These are phyloP conservation scores for Tinea trinotella DNA, from an alignment of 2,888 invertebrate species.

Conservation along the genomic window DNA sequence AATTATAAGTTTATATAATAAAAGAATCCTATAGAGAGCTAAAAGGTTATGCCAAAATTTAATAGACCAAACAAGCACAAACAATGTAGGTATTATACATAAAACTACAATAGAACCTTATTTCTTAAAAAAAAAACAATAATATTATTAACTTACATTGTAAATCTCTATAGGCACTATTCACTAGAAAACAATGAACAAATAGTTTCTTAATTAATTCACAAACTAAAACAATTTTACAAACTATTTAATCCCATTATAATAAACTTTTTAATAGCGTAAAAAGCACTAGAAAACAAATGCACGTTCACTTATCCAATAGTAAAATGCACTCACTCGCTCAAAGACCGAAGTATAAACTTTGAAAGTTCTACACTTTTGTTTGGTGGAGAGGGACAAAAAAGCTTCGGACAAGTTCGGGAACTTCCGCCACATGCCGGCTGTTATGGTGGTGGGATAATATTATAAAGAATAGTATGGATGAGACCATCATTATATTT, in stretches of 20 bases:
- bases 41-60: too few relatives aligned
- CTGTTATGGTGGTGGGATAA: neutral
- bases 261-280: neutral
- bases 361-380: slow-evolving; percentile 31
- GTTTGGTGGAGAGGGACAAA: slow-evolving; percentile 50
- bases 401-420: slow-evolving; percentile 54
- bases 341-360: neutral
- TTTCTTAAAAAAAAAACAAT: neutral
- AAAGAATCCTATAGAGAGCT: too few relatives aligned
- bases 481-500: too few relatives aligned
- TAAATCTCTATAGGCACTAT: neutral
- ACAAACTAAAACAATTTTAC: neutral
- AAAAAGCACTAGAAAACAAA: neutral
- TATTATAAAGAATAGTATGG: neutral
- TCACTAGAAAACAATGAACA: neutral
- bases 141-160: neutral
- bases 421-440: slow-evolving; percentile 34
- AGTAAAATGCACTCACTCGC: slow-evolving; percentile 11
- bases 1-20: too few relatives aligned
- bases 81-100: too few relatives aligned
- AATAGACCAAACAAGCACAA: too few relatives aligned
- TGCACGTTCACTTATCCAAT: neutral
- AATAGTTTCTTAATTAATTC: neutral
- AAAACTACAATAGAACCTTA: too few relatives aligned
- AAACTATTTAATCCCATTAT: neutral